These are phyloP conservation scores for Mythimna loreyi DNA, from an alignment of 2,888 invertebrate species.

Conservation along the genomic window DNA sequence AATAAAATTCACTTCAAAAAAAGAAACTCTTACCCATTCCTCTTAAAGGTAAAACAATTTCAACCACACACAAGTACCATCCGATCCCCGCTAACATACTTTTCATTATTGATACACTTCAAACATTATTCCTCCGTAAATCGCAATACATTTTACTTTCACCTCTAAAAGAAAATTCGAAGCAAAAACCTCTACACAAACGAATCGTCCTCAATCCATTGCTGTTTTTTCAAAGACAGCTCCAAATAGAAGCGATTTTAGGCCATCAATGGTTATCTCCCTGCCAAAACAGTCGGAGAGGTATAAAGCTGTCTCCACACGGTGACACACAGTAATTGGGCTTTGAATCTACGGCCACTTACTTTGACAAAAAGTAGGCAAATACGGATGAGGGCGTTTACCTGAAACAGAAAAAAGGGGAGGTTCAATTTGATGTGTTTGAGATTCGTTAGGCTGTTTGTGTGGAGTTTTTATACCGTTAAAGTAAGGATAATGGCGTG, in stretches of 20 bases:
- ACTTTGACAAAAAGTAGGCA: slow-evolving; percentile 50
- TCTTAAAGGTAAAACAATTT: slow-evolving; percentile 7
- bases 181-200: slow-evolving; percentile 5
- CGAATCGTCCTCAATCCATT: slow-evolving; percentile 21
- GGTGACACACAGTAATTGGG: slow-evolving; percentile 57
- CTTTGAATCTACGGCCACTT: slow-evolving; percentile 48
- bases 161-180: slow-evolving; percentile 36
- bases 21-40: background rate
- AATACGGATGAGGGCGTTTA: slow-evolving; percentile 50
- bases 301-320: slow-evolving; percentile 37
- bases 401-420: slow-evolving; percentile 60
- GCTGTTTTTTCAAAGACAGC: slow-evolving; percentile 11
- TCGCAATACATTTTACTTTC: slow-evolving; percentile 12
- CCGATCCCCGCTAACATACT: background rate
- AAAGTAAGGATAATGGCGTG: slow-evolving; percentile 35
- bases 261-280: slow-evolving; percentile 34
- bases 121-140: slow-evolving; percentile 9
- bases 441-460: slow-evolving; percentile 41
- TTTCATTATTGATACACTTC: slow-evolving; percentile 26
- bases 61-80: background rate
- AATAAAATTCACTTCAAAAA: background rate
- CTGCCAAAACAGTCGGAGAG: slow-evolving; percentile 22
- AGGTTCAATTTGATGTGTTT: slow-evolving; percentile 39
- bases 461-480: slow-evolving; percentile 36
- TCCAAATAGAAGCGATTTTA: background rate